Percentiles rank a stretch among this genome's conserved stretches.
Evolutionary conservation across 1,140 invertebrate species (phyloP).

Genomic region (Chironomus tepperi): DNA sequence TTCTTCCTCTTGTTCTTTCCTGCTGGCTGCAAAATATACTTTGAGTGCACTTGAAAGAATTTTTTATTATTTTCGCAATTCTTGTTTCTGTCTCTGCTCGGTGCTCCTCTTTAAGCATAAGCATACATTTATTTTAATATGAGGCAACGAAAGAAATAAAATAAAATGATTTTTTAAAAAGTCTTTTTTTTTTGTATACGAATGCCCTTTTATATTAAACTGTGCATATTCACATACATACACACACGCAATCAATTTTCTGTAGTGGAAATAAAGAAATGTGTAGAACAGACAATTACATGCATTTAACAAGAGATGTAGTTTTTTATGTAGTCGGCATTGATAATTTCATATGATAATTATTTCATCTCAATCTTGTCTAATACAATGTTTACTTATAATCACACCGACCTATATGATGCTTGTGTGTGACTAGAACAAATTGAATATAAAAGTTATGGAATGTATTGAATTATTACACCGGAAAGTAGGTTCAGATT

Average conservation of each 20-base stretch:
- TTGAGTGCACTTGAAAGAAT: not conserved
- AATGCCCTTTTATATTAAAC: not conserved
- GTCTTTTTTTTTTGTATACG: not conserved
- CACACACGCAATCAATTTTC: too few species aligned
- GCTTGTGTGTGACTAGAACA: not conserved
- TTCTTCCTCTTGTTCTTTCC: not conserved
- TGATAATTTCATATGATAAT: not conserved
- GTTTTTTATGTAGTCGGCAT: too few species aligned
- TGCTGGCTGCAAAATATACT: not conserved
- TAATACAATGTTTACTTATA: not conserved
- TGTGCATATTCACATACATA: too few species aligned
- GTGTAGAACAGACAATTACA: too few species aligned
- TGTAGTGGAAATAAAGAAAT: too few species aligned
- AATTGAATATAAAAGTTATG: too few species aligned
- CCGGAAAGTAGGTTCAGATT: slow-evolving; percentile 6
- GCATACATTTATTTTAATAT: not conserved
- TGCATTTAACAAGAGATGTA: too few species aligned
- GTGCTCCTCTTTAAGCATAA: too few species aligned
- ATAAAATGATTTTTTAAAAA: not conserved
- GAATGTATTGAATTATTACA: not conserved
- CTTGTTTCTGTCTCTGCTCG: too few species aligned
- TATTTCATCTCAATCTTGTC: not conserved
- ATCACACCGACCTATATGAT: not conserved
- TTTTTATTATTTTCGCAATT: not conserved
- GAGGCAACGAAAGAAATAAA: not conserved